Base-by-base conservation (phyloP, 2,113 vertebrate species). In the Istiophorus platypterus region DNA sequence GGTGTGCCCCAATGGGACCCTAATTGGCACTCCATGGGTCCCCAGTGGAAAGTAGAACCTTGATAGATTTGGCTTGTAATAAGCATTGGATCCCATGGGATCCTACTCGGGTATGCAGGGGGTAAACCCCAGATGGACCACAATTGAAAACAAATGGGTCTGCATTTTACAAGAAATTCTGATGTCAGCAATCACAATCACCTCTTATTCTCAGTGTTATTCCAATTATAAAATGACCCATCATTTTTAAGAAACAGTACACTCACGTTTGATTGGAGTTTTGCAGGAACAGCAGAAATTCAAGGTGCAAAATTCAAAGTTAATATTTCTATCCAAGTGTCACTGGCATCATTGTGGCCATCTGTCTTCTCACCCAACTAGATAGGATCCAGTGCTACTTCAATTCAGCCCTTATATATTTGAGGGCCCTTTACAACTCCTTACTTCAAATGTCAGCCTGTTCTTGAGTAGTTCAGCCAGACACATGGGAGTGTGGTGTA, bases 391-490 rank as follows among this genome's bases (percentile, higher is more conserved):
- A 70, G 17, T 69, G 7, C 64, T 59, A 27, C 57, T 76, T 24
- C 29, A 76, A 57, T 68, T 79, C 65, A 71, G 10, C 54, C 31
- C 66, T 54, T 56, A 45, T 42, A 75, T 39, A 80, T 80, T 56
- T 39, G 18, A 80, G 69, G 73, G 65, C 58, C 49, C 77, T 85
- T 68, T 73, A 49, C 51, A 67, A 67, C 31, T n/a, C 58, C 66
- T 81, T 49, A 70, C 56, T 77, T 88, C 59, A 89, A 91, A 93
- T 86, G 91, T 85, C 89, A 85, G 72, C 59, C 70, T 0, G 0
- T 71, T 85, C 67, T 84, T 34, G 24, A 85, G 79, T 72, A 63
- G 62, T 75, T 82, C 47, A 66, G 12, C 64, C 67, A 80, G 66
- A 80, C 78, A 72, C 56, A 75, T 61, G 47, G 72, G 51, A 73